Evolutionary conservation across 2,113 vertebrate species (phyloP).

Genomic region (Glaucidium brasilianum): DNA sequence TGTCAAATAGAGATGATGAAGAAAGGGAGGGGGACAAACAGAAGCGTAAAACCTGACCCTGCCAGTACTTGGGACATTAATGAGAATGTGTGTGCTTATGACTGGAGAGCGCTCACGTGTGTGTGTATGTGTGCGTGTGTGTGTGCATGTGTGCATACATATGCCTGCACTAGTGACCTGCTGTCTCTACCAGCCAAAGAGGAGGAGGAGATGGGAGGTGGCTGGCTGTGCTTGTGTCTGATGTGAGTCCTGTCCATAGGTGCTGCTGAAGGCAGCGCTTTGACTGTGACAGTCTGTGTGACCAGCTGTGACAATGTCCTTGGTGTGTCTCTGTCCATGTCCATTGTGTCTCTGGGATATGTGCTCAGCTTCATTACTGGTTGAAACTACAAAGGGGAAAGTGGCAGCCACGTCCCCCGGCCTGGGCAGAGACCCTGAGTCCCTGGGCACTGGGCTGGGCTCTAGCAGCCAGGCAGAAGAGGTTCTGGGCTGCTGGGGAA

Average conservation of each 20-base stretch:
- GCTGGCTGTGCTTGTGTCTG: not conserved
- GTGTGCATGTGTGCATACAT: no score
- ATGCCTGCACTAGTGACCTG: not conserved
- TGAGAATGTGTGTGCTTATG: rapidly evolving
- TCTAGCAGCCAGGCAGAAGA: not conserved
- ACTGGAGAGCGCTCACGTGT: rapidly evolving
- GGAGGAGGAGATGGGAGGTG: not conserved
- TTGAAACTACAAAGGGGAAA: not conserved
- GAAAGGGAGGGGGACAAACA: not conserved
- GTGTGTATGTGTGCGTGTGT: no score
- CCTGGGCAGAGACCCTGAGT: not conserved
- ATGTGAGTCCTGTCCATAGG: rapidly evolving
- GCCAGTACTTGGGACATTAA: not conserved
- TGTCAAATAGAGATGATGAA: not conserved
- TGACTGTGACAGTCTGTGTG: not conserved
- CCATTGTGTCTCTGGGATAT: rapidly evolving
- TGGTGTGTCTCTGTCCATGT: rapidly evolving
- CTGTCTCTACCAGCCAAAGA: not conserved
- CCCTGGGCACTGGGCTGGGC: no score
- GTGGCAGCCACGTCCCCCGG: not conserved
- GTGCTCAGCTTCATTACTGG: not conserved
- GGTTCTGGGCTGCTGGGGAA: not conserved
- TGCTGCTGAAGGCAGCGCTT: rapidly evolving
- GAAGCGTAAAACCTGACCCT: not conserved
- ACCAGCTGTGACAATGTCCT: rapidly evolving